Evolutionary conservation across 2,888 invertebrate species (phyloP).

Genomic region (Stenodera caucasica): DNA sequence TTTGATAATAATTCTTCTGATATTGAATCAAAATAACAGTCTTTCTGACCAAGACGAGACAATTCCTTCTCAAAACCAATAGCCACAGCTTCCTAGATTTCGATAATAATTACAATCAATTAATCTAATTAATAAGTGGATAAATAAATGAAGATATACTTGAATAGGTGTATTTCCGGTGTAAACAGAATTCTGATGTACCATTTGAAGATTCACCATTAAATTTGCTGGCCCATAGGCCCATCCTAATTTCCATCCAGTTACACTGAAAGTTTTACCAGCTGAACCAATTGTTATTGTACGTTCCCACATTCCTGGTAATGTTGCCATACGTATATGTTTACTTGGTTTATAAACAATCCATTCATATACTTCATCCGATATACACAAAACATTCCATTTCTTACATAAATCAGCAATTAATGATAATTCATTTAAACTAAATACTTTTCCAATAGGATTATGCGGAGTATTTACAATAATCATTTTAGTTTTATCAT

Average conservation of each 20-base stretch:
- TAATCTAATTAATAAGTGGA: too few species aligned
- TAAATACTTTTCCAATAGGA: conserved; percentile 91
- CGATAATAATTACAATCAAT: too few species aligned
- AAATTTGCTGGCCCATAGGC: conserved; percentile 86
- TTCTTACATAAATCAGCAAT: conserved; percentile 91
- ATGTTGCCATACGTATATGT: conserved; percentile 87
- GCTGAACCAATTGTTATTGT: conserved; percentile 97
- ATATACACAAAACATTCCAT: conserved; percentile 86
- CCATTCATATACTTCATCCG: conserved; percentile 99
- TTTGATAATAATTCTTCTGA: conserved; percentile 75
- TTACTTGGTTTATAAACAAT: conserved; percentile 80
- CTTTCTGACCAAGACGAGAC: conserved; percentile 66
- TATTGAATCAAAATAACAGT: conserved; percentile 82
- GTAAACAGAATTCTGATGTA: conserved; percentile 94
- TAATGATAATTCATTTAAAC: conserved; percentile 66
- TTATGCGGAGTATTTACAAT: conserved; percentile 98
- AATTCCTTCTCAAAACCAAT: conserved; percentile 86
- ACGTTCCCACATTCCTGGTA: conserved; percentile 97
- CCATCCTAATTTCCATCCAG: conserved; percentile 98
- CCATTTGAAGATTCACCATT: conserved; percentile 77
- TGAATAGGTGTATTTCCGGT: conserved; percentile 88
- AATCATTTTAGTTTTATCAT: conserved; percentile 86
- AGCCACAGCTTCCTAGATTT: conserved; percentile 85
- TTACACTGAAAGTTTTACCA: conserved; percentile 97
- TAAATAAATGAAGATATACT: too few species aligned